Evolutionary conservation across 2,888 invertebrate species (phyloP).

Genomic region (Entomobrya proxima): DNA sequence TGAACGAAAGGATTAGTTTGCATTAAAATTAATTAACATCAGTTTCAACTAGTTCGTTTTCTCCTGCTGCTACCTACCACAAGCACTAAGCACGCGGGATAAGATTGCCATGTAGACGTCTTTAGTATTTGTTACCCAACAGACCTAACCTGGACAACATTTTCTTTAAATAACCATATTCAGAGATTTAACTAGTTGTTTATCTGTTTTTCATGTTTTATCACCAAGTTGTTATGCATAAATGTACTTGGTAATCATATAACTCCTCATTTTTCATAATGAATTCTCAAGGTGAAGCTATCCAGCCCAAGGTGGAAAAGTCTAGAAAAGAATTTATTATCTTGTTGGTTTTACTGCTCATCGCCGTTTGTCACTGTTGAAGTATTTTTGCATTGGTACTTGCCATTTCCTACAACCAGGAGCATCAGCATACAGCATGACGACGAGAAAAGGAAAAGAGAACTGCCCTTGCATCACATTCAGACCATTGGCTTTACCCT

Average conservation of each 20-base stretch:
- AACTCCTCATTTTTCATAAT: not conserved
- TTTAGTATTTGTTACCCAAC: not conserved
- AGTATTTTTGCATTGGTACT: too few relatives aligned
- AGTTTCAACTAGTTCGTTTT: not conserved
- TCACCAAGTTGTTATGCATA: not conserved
- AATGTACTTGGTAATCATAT: not conserved
- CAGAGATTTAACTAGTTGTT: not conserved
- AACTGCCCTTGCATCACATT: conserved; percentile 18
- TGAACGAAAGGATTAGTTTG: not conserved
- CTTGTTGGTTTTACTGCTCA: too few relatives aligned
- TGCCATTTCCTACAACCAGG: too few relatives aligned
- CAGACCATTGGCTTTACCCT: not conserved
- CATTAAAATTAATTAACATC: too few relatives aligned
- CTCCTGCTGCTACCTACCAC: not conserved
- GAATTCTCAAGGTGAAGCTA: not conserved
- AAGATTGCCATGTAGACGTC: too few relatives aligned
- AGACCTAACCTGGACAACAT: conserved; percentile 32
- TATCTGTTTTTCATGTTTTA: not conserved
- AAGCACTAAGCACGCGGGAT: too few relatives aligned
- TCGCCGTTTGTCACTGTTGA: too few relatives aligned
- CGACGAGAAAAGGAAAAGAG: not conserved
- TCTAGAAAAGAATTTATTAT: not conserved
- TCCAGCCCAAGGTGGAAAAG: not conserved
- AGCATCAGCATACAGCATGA: not conserved
- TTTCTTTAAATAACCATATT: not conserved